Base-by-base conservation (phyloP, 2,888 invertebrate species). In the Cephus spinipes region DNA sequence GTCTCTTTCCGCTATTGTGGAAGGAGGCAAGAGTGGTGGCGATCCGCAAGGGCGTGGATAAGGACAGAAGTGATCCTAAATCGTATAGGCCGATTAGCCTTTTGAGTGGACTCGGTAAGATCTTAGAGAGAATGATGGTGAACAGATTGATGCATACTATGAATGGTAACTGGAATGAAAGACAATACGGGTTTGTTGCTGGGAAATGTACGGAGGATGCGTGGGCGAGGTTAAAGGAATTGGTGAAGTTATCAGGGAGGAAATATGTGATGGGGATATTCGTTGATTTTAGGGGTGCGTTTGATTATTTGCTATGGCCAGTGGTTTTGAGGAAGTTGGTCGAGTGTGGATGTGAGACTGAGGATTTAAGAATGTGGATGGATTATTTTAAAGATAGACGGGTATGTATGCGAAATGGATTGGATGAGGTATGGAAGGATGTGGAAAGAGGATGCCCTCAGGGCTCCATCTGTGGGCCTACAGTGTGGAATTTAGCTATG, bases 151-250 rank as follows among this genome's bases (percentile, higher is more conserved):
- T 55, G 76, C 71, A 11, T 79, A 12, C 75, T 79, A 35, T 73
- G 32, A 32, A 32, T 32, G 32, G 32, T 32, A 32, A 68, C 30
- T 75, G 75, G 77, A 75, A 69, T 68, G 77, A 79, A 0, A 9
- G 32, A 12, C 79, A 79, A 36, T 79, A 30, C 31, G 79, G 69
- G 11, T 79, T n/a, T n/a, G n/a, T n/a, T n/a, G n/a, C n/a, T n/a
- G n/a, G n/a, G n/a, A n/a, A n/a, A n/a, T n/a, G n/a, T 71, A 79
- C 79, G 15, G 76, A 79, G 36, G 79, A 79, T 68, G 79, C 76
- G 1, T 73, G 68, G 77, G 12, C 23, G 1, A 35, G 12, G 11
- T 30, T 74, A 2, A 74, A 32, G 12, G 30, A 68, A 23, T 1
- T 23, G 2, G 73, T 73, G 34, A 73, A 55, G 36, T 32, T 12